Evolutionary conservation across 2,888 invertebrate species (phyloP).

Genomic region (Nymphalis c-album): DNA sequence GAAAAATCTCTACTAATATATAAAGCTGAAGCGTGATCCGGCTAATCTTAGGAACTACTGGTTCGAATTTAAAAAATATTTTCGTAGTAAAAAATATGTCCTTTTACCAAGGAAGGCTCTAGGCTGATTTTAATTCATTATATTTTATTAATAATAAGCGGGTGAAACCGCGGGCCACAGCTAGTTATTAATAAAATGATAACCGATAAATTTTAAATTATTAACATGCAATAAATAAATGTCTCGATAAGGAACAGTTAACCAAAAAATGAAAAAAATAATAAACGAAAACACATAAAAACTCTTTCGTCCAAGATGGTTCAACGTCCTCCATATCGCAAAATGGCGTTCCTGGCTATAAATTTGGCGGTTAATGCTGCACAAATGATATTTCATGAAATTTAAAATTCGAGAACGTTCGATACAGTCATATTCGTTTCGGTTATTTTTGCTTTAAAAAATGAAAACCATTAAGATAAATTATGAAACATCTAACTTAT

Average conservation of each 20-base stretch:
- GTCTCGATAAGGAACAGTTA: background rate
- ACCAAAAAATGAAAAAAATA: background rate
- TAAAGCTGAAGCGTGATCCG: too few relatives aligned
- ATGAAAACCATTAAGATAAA: conserved; percentile 1
- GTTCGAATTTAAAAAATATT: too few relatives aligned
- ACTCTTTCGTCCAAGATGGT: conserved; percentile 31
- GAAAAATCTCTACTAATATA: too few relatives aligned
- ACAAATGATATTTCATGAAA: conserved; percentile 51
- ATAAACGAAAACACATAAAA: conserved; percentile 29
- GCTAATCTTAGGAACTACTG: too few relatives aligned
- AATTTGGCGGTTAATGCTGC: conserved; percentile 57
- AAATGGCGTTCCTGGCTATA: conserved; percentile 51
- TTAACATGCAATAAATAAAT: background rate
- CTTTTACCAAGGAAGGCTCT: too few relatives aligned
- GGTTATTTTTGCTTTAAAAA: background rate
- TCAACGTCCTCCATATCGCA: conserved; percentile 42
- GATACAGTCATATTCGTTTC: too few relatives aligned
- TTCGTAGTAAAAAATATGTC: too few relatives aligned
- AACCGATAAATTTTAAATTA: background rate
- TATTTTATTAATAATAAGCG: too few relatives aligned
- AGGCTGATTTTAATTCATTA: too few relatives aligned
- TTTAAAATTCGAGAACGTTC: conserved; percentile 39
- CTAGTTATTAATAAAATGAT: background rate
- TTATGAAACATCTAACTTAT: background rate
- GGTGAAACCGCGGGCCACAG: too few relatives aligned